Evolutionary conservation across 2,888 invertebrate species (phyloP), one percentile per base, ranked within the genome.

Genomic region (Leptogaster cylindrica): DNA sequence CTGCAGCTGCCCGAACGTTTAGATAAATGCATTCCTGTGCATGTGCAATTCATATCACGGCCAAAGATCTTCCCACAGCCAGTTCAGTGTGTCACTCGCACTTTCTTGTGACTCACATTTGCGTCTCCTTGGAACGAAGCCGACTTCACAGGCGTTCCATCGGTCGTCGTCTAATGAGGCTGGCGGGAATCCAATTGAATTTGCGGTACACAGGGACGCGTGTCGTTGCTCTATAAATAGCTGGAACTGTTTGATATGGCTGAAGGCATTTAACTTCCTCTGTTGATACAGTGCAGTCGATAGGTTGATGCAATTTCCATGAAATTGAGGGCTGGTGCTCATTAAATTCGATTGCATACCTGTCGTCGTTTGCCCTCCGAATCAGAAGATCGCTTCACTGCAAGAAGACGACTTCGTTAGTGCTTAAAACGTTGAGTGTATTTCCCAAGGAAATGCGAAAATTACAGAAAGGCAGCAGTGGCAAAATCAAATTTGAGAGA

Each of bases 61-160:
- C 33, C 33, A 33, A 33, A 33, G 33, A n/a, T n/a, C n/a, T 2
- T 33, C n/a, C 33, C 8, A 18, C 8, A 16, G 4, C 8, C n/a
- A 46, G 25, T 27, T 61, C 28, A 61, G 25, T 61, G 61, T 61
- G 61, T 61, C 61, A 61, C 61, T 61, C 28, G 41, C 41, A 41
- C 44, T 61, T 61, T 61, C 41, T 61, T 33, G 55, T 55, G 36
- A 55, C 20, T 55, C 51, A 18, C 33, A 18, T 20, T 31, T 51
- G 4, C 25, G 28, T 23, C 51, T 28, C 14, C 10, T 28, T 6
- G 18, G 23, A 25, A 46, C n/a, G 20, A 23, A 6, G n/a, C 31
- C 31, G 31, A 10, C 31, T 6, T 23, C 23, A 33, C 51, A 16
- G 25, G 10, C 51, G 14, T 5, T 4, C 14, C 4, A 27, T 1